phyloP scores from a whole-genome alignment of 1,140 invertebrate genomes.

The Bactericera cockerelli region DNA sequence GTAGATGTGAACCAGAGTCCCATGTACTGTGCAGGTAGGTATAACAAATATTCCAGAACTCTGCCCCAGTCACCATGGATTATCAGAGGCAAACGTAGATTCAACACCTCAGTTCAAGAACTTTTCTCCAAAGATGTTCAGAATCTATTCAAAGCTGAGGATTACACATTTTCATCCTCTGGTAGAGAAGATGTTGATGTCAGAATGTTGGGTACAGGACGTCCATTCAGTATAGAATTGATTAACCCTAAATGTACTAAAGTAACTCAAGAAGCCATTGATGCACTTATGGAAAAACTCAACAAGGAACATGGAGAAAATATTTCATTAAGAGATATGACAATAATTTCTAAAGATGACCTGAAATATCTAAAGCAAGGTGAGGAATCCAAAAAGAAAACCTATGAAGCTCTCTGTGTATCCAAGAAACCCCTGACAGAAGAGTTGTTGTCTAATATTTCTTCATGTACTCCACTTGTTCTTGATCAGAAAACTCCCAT shows the following conservation, averaged over 20 bases:
- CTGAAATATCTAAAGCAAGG: conserved; percentile 62
- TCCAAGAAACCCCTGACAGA: conserved; percentile 35
- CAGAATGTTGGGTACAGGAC: conserved; percentile 63
- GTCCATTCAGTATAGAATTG: conserved; percentile 76
- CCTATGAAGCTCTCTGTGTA: conserved; percentile 63
- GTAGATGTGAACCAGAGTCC: conserved; percentile 16
- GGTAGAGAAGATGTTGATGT: conserved; percentile 93
- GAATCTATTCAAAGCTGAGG: conserved; percentile 36
- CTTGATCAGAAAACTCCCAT: conserved; percentile 65
- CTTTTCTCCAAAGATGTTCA: conserved; percentile 51
- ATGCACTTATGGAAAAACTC: conserved; percentile 40
- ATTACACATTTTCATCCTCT: conserved; percentile 64
- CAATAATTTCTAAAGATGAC: conserved; percentile 46
- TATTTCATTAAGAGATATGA: conserved; percentile 43
- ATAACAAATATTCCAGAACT: conserved; percentile 72
- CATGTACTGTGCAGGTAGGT: conserved; percentile 42
- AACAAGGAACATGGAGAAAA: conserved; percentile 41
- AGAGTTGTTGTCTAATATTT: conserved; percentile 25
- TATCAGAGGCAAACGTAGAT: conserved; percentile 59
- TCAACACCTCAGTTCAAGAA: conserved; percentile 81
- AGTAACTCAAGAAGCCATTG: conserved; percentile 35
- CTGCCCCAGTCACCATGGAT: conserved; percentile 92
- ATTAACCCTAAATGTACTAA: conserved; percentile 43
- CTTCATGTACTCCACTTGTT: conserved; percentile 31
- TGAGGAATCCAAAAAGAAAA: conserved; percentile 72